A percentile compares a stretch with the other conserved stretches of the same genome.
These are phyloP conservation scores for Apamea monoglypha DNA, from an alignment of 2,888 invertebrate genomes.

Conservation along the genomic window DNA sequence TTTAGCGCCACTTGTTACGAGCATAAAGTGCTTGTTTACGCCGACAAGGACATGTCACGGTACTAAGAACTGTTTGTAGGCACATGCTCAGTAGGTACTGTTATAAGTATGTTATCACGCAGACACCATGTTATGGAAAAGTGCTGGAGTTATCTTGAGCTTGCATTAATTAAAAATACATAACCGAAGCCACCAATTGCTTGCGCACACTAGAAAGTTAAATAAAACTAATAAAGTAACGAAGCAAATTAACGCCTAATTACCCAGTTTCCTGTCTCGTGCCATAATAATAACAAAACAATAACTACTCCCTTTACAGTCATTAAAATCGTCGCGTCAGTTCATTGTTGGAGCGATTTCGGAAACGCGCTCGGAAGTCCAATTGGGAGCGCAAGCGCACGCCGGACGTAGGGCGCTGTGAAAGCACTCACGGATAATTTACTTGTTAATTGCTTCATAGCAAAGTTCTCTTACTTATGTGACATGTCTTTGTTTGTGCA, in stretches of 20 bases:
- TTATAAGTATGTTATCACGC: constrained; percentile 3
- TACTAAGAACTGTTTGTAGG: constrained; percentile 2
- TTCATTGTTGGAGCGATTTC: constrained; percentile 83
- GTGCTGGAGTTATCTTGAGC: not conserved
- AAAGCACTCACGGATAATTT: constrained; percentile 84
- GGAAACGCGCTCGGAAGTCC: constrained; percentile 89
- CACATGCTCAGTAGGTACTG: not conserved
- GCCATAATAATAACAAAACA: constrained; percentile 89
- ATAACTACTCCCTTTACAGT: constrained; percentile 84
- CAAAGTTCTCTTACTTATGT: constrained; percentile 52
- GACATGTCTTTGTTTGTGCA: constrained; percentile 50
- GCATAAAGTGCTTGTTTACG: constrained; percentile 18
- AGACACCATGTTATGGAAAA: not conserved
- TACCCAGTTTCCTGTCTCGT: constrained; percentile 89
- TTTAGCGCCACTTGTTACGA: constrained; percentile 39
- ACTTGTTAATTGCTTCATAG: constrained; percentile 78
- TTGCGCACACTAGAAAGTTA: constrained; percentile 38
- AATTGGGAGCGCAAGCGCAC: constrained; percentile 86
- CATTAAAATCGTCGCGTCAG: constrained; percentile 82
- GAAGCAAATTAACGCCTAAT: constrained; percentile 87
- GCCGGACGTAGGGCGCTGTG: constrained; percentile 87
- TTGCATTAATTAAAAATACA: constrained; percentile 5
- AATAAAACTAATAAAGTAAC: constrained; percentile 78
- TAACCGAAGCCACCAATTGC: constrained; percentile 14
- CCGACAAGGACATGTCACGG: constrained; percentile 28